A percentile compares a stretch with the other conserved stretches of the same genome.
Evolutionary conservation across 2,113 vertebrate species (phyloP).

Genomic region (Ceyx cyanopectus): DNA sequence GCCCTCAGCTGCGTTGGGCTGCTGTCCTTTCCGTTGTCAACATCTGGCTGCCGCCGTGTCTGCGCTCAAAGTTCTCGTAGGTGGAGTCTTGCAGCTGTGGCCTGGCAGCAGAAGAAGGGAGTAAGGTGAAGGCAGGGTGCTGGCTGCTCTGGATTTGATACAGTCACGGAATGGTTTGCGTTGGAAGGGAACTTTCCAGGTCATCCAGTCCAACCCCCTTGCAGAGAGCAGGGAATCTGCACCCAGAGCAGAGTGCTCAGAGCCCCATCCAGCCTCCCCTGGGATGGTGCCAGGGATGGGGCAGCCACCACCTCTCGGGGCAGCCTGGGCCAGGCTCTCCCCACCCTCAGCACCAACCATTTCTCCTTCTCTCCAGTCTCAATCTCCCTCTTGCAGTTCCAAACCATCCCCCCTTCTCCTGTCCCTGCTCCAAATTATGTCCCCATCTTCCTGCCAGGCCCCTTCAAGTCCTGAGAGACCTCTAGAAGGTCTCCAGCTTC

Average conservation of each 20-base stretch:
- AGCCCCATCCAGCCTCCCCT: background rate
- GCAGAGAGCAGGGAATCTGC: background rate
- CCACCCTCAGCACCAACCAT: background rate
- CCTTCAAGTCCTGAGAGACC: no score
- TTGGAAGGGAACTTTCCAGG: background rate
- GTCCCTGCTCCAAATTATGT: no score
- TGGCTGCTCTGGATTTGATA: background rate
- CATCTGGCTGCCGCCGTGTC: background rate
- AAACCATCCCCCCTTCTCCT: background rate
- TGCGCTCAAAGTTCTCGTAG: conserved; percentile 74
- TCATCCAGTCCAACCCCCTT: background rate
- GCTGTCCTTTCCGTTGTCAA: background rate
- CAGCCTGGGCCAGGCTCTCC: background rate
- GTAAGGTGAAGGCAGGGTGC: background rate
- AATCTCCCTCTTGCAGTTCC: background rate
- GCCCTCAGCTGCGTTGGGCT: background rate
- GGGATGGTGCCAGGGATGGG: background rate
- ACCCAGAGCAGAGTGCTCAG: background rate
- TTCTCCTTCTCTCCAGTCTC: background rate
- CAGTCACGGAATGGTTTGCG: no score
- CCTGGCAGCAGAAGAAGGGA: conserved; percentile 50
- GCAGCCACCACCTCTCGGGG: no score
- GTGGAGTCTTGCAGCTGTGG: conserved; percentile 72
- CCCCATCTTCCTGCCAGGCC: no score
- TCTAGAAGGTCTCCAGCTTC: no score